Percentiles rank a stretch among this genome's conserved stretches.
Evolutionary conservation across 2,888 invertebrate species (phyloP).

Genomic region (Sphaerophoria taeniata): DNA sequence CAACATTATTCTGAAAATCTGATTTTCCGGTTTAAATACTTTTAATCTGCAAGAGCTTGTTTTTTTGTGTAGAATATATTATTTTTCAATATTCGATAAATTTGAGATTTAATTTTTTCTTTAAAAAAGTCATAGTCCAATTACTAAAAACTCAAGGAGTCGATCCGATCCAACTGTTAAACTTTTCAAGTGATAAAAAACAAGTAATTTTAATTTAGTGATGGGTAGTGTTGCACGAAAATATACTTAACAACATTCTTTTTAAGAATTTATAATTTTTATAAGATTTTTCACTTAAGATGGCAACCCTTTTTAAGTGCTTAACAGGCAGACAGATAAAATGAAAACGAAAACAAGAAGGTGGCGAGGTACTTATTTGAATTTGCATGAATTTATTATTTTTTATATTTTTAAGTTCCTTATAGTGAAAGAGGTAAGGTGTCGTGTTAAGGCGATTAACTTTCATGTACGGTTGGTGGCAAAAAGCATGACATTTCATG

Average conservation of each 20-base stretch:
- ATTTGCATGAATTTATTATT: background rate
- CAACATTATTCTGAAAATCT: no score
- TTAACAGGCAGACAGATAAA: slow-evolving; percentile 32
- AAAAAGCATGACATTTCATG: slow-evolving; percentile 1
- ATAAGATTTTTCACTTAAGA: background rate
- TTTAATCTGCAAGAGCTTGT: no score
- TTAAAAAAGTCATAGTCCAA: no score
- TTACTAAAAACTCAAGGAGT: no score
- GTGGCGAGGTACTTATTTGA: background rate
- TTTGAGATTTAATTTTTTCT: no score
- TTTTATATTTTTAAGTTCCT: background rate
- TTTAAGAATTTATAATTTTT: background rate
- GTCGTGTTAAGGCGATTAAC: background rate
- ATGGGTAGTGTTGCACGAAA: background rate
- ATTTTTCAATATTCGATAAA: no score
- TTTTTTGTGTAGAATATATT: no score
- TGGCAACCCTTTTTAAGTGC: slow-evolving; percentile 23
- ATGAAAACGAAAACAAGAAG: slow-evolving; percentile 6
- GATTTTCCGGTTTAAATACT: no score
- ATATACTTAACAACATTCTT: background rate
- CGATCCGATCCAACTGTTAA: no score
- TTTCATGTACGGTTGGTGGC: background rate
- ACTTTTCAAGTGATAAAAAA: no score
- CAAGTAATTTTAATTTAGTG: background rate
- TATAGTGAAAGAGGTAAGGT: no score